Conservation (phyloP, 2,888 invertebrate genomes). For the Limenitis camilla region DNA sequence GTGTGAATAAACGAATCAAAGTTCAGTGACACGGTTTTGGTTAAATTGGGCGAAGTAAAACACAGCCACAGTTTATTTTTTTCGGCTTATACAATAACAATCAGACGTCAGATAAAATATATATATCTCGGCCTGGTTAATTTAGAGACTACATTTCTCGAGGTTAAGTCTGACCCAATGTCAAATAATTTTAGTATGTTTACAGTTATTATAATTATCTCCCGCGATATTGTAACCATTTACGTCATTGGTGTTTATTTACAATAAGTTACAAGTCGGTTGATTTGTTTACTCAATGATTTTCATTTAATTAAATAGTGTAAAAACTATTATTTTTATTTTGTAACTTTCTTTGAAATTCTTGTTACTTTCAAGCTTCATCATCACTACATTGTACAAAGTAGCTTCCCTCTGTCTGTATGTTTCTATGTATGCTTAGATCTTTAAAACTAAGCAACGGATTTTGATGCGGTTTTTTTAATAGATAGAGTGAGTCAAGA, state of each 20-base stretch:
- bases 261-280: slow-evolving; percentile 13
- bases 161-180: slow-evolving; percentile 12
- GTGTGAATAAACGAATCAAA: no score
- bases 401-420: no score
- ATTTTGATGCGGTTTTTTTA: no score
- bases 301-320: slow-evolving; percentile 2
- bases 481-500: no score
- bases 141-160: background rate
- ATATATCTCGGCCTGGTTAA: background rate
- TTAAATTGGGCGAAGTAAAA: no score
- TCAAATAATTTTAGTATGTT: slow-evolving; percentile 17
- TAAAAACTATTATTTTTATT: no score
- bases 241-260: slow-evolving; percentile 28
- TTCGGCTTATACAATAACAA: background rate
- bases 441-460: no score
- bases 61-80: background rate
- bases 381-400: no score
- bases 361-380: no score
- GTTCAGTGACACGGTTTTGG: no score
- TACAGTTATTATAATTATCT: slow-evolving; percentile 15
- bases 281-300: background rate
- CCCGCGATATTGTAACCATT: slow-evolving; percentile 15
- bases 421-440: no score
- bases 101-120: background rate
- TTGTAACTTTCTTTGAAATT: no score